Conservation (phyloP, 2,797 vertebrate species). For the Bryconaethiops microstoma region DNA sequence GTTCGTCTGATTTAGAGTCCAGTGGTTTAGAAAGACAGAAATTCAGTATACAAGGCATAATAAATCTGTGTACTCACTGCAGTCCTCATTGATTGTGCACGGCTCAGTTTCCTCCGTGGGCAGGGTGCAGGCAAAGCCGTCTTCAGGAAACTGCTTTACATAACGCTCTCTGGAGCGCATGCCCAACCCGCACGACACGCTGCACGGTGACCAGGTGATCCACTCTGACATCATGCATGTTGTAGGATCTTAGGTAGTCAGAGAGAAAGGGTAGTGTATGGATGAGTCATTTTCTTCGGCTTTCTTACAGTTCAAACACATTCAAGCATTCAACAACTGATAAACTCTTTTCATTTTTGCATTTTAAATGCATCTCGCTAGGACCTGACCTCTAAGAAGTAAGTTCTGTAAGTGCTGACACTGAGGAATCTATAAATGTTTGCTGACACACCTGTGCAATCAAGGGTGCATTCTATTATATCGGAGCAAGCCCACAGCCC, state of each 20-base stretch:
- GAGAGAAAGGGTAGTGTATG: background rate
- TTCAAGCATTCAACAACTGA: background rate
- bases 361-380: no score
- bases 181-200: conserved; percentile 88
- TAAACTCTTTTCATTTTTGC: background rate
- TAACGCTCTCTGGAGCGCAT: conserved; percentile 92
- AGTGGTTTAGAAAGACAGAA: background rate
- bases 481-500: no score
- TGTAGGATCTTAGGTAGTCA: conserved; percentile 78
- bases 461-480: no score
- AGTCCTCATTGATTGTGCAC: conserved; percentile 93
- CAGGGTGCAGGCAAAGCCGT: conserved; percentile 91
- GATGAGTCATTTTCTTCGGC: background rate
- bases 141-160: conserved; percentile 95
- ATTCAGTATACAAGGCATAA: background rate
- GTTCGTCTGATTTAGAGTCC: no score
- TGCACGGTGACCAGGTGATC: conserved; percentile 98
- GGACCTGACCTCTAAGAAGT: no score
- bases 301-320: background rate
- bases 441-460: no score
- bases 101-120: conserved; percentile 93
- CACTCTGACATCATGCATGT: conserved; percentile 99
- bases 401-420: no score
- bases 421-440: no score
- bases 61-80: conserved; percentile 81